Evolutionary conservation across 2,797 vertebrate species (phyloP).

Genomic region (Discoglossus pictus): DNA sequence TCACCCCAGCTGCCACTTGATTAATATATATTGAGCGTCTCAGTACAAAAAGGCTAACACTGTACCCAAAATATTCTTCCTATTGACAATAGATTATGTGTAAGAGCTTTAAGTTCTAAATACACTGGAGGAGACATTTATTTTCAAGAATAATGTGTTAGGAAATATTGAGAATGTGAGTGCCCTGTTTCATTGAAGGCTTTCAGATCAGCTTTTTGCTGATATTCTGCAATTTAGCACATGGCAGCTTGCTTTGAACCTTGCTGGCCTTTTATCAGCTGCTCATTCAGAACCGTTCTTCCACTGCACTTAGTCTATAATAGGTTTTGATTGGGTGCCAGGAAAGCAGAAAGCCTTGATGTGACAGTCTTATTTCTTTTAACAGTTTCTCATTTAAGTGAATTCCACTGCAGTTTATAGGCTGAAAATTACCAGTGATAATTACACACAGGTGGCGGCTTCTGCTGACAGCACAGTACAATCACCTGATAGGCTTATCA

Average conservation of each 20-base stretch:
- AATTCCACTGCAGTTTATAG: constrained; percentile 43
- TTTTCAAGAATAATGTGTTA: constrained; percentile 15
- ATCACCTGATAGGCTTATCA: constrained; percentile 33
- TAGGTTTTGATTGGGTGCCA: constrained; percentile 50
- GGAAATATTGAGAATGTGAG: not conserved
- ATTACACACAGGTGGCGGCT: constrained; percentile 44
- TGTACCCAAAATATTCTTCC: too few species aligned
- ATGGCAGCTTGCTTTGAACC: constrained; percentile 35
- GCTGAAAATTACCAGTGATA: constrained; percentile 39
- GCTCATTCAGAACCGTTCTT: constrained; percentile 46
- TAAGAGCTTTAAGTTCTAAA: too few species aligned
- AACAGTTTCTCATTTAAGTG: constrained; percentile 47
- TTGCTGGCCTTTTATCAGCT: constrained; percentile 43
- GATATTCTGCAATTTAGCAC: constrained; percentile 25
- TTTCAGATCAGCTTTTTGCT: constrained; percentile 20
- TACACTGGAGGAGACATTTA: not conserved
- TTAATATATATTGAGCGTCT: too few species aligned
- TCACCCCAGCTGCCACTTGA: too few species aligned
- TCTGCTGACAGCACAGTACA: constrained; percentile 20
- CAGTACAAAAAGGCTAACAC: too few species aligned
- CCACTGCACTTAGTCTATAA: constrained; percentile 40
- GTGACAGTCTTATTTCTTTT: constrained; percentile 44
- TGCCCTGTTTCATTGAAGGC: not conserved
- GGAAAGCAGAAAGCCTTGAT: constrained; percentile 34
- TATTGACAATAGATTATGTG: too few species aligned